A percentile compares a stretch with the other conserved stretches of the same genome.
These are phyloP conservation scores for Norana najaformis DNA, from an alignment of 2,888 invertebrate genomes.

Conservation along the genomic window DNA sequence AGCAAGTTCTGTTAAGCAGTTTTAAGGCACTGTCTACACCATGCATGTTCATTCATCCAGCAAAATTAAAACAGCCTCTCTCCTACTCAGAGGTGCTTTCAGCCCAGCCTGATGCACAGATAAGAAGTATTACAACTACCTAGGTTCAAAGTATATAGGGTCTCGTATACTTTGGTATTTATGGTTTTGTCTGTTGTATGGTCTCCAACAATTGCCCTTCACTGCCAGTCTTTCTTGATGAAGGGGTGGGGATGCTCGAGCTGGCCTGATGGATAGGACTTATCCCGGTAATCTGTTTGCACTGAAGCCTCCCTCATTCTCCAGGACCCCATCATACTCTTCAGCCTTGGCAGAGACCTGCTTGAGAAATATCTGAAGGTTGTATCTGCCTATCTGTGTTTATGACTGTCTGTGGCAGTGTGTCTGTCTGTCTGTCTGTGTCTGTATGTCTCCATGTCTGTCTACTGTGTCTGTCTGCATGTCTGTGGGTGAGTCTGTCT, in stretches of 20 bases:
- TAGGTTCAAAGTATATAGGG: neutral
- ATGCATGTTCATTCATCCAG: neutral
- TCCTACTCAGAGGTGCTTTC: neutral
- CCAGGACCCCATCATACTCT: neutral
- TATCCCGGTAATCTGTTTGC: conserved; percentile 1
- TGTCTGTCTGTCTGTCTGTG: neutral
- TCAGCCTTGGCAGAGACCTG: neutral
- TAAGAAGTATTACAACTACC: neutral
- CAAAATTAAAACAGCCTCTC: neutral
- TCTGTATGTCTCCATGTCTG: neutral
- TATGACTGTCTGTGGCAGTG: neutral
- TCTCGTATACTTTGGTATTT: neutral
- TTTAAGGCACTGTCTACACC: neutral
- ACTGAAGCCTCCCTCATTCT: neutral
- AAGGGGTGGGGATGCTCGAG: neutral
- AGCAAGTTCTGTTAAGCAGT: neutral
- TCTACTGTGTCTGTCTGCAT: neutral
- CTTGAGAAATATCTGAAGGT: neutral
- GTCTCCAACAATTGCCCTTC: neutral
- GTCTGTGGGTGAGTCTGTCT: neutral
- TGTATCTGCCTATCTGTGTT: neutral
- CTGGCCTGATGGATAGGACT: neutral
- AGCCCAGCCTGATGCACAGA: neutral
- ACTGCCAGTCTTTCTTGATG: neutral
- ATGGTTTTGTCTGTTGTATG: neutral